These are phyloP conservation scores for Ptychodera flava DNA, from an alignment of 35 echinoderm and acorn worm genomes.

Conservation along the genomic window DNA sequence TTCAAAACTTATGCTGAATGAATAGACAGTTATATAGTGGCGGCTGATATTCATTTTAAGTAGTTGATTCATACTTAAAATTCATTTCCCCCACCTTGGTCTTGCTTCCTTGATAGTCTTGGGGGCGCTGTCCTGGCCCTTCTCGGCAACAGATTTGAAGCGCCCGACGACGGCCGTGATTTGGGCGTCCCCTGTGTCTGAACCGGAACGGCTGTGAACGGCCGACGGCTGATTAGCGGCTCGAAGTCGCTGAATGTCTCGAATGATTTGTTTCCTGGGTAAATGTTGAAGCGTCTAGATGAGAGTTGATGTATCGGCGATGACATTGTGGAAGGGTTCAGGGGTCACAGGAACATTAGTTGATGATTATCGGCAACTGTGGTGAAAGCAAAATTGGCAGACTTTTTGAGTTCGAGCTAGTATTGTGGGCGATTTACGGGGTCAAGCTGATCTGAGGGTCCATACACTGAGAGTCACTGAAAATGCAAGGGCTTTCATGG, in stretches of 20 bases:
- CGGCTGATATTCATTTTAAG: too few species aligned
- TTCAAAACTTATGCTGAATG: too few species aligned
- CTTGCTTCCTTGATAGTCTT: background rate
- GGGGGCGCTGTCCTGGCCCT: background rate
- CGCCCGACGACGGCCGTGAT: background rate
- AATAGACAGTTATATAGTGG: too few species aligned
- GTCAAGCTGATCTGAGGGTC: too few species aligned
- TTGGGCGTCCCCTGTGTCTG: background rate
- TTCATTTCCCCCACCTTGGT: too few species aligned
- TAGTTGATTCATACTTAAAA: too few species aligned
- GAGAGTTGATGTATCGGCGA: background rate
- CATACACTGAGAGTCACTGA: too few species aligned
- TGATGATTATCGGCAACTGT: background rate
- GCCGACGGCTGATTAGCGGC: background rate
- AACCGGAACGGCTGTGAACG: background rate
- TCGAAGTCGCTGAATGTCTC: background rate
- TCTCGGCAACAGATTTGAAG: background rate
- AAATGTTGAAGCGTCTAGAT: background rate
- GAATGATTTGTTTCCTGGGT: background rate
- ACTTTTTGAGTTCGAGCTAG: too few species aligned
- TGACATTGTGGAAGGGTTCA: background rate
- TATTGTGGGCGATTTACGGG: too few species aligned
- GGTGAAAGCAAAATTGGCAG: too few species aligned
- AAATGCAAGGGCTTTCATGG: too few species aligned
- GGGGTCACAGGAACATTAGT: background rate